Base-by-base conservation (phyloP, 2,797 vertebrate species). In the Intellagama lesueurii region DNA sequence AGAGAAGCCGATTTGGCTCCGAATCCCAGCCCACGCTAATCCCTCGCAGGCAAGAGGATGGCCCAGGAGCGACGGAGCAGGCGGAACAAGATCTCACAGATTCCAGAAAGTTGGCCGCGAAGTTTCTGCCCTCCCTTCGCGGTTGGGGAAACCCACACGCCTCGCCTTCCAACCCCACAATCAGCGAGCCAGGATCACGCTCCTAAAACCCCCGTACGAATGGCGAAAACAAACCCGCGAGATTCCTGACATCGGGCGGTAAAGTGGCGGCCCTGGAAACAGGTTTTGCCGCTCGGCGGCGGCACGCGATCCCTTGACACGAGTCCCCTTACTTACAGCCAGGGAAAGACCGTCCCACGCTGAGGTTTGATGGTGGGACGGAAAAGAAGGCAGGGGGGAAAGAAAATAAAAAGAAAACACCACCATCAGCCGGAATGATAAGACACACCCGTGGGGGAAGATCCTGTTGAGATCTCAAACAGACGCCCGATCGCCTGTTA, bases 251-350 rank as follows among this genome's bases (percentile, higher is more conserved):
- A 2, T 9, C 6, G 28, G 16, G 7, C 12, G 2, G 44, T 47
- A 44, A n/a, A 28, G 84, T 9, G 6, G 49, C 40, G 40, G 40
- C 44, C 17, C 60, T n/a, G 0, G n/a, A 73, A 89, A 92, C 91
- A 91, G 90, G 91, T 92, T 89, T 83, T 81, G 84, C 90, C 28
- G 84, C 91, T 83, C 77, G 44, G 76, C 52, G 19, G 69, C 81
- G 60, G 60, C 16, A 5, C 60, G 40, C 40, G 1, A 40, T 40
- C 40, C 40, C 40, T 40, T 40, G 40, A 40, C 40, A 3, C 40
- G 40, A 40, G 40, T 40, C 40, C 40, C 40, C 40, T 40, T 40
- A 1, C 40, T 3, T 40, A 40, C 40, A 40, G 40, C 40, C 40
- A 40, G 3, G 40, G 40, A 40, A 40, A 40, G 40, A 40, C 40